Percentiles rank a stretch among this genome's conserved stretches.
phyloP scores from a whole-genome alignment of 2,113 vertebrate genomes.

The Diadophis punctatus region DNA sequence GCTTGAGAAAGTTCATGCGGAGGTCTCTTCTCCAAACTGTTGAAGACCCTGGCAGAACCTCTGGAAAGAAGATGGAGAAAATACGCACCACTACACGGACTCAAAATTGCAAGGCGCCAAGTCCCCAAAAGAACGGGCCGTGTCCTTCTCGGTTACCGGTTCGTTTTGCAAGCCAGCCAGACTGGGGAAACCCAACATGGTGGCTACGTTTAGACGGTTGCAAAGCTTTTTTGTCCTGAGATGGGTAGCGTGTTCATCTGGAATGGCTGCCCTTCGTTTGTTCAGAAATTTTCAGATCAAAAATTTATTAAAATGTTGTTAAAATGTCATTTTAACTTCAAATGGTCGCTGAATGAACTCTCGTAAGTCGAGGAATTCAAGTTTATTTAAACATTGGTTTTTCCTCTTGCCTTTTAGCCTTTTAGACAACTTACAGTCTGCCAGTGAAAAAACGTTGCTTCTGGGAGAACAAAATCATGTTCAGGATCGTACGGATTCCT shows the following conservation, averaged over 20 bases:
- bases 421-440: conserved; percentile 67
- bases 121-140: not conserved
- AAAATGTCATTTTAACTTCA: not conserved
- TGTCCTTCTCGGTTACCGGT: not conserved
- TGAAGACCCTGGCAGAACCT: not conserved
- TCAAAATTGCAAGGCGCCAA: not conserved
- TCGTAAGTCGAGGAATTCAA: not conserved
- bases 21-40: not conserved
- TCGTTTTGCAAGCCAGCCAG: not conserved
- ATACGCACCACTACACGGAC: no score
- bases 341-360: not conserved
- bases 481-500: conserved; percentile 63
- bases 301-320: no score
- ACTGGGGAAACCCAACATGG: not conserved
- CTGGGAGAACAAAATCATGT: conserved; percentile 65
- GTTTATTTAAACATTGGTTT: not conserved
- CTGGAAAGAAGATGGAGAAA: not conserved
- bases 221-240: not conserved
- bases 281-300: not conserved
- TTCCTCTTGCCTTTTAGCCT: conserved; percentile 64
- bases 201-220: not conserved
- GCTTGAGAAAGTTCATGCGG: not conserved
- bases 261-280: not conserved
- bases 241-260: not conserved
- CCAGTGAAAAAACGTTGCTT: conserved; percentile 68